Base-by-base conservation (phyloP, 2,888 invertebrate species). In the Thereva unica region DNA sequence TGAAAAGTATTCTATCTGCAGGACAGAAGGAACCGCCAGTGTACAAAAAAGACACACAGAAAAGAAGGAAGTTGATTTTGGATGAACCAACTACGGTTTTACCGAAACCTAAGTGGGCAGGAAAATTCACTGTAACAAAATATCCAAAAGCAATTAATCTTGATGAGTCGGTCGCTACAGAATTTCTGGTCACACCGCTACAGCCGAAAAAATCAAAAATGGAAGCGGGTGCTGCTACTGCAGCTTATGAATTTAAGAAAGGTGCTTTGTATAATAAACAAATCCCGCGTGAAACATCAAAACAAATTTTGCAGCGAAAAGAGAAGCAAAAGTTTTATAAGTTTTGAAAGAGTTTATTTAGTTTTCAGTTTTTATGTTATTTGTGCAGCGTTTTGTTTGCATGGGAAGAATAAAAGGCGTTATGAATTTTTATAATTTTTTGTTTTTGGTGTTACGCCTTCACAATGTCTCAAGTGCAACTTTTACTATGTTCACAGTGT, bases 51-150 rank as follows among this genome's bases (percentile, higher is more conserved):
- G 41, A n/a, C 8, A 38, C 47, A 37, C 69, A 68, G 23, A 10
- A 49, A 38, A 70, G 57, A 12, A 71, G 71, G 9, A 72, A 72
- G 57, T 68, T 50, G 8, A 10, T 42, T 4, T 70, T 71, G 2
- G 66, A 68, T 6, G 72, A 72, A 23, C 71, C 72, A 35, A 10
- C 23, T 6, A 55, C 52, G 9, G 63, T 66, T 37, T 65, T 72
- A 9, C 73, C 74, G 1, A 74, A 74, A 68, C 71, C 73, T 0
- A 71, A 71, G 38, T 76, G 75, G 76, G 73, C 74, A 5, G 64
- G 23, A 23, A 2, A 72, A 44, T 74, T 74, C 0, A 75, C 75
- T 4, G 53, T 71, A n/a, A 74, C 23, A 23, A 23, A 23, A 23
- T 23, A 23, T 23, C 23, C 23, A 23, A 23, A 23, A 23, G 1